Evolutionary conservation across 2,888 invertebrate species (phyloP), one percentile per base, ranked within the genome.

Genomic region (Agriopis leucophaearia): DNA sequence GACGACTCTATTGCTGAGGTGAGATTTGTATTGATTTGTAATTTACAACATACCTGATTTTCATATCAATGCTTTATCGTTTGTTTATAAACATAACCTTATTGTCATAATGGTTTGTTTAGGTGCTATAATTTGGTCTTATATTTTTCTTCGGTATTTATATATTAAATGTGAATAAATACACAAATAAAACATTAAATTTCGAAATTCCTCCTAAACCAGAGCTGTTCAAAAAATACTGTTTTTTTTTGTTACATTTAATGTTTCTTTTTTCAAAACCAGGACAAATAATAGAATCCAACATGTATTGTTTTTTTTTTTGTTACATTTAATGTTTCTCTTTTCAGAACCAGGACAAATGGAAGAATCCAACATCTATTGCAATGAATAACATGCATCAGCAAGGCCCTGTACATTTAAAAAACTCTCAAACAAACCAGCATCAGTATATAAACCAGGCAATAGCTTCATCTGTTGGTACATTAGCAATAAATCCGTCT

Each of bases 1-100:
- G 98, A 98, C 90, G 98, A 98, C 89, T 96, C 96, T 84, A 96
- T 97, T 82, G 95, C 97, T 80, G 98, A 98, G 95, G 98, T 97
- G 91, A 95, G 96, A 8, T 36, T 50, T 10, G 9, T 40, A 9
- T 27, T 47, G 10, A 62, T 52, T 51, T 44, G 38, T 36, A 10
- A 40, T 50, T 16, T 8, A 40, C 6, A n/a, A 40, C 27, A 48
- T 50, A 16, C 45, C 13, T 12, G 16, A 51, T 48, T 8, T 54
- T 44, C 38, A 16, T 38, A 54, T 60, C 27, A 16, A 51, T 61
- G 16, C 13, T 56, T 51, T 73, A 71, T 75, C 68, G 64, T 72
- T 75, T 76, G 71, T 74, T 74, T 74, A 77, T 72, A 75, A 79
- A 79, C 77, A 80, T 81, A 79, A 81, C 81, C 79, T 80, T 59